Evolutionary conservation across 2,797 vertebrate genomes (phyloP).

Genomic region (Xerus rutilus): DNA sequence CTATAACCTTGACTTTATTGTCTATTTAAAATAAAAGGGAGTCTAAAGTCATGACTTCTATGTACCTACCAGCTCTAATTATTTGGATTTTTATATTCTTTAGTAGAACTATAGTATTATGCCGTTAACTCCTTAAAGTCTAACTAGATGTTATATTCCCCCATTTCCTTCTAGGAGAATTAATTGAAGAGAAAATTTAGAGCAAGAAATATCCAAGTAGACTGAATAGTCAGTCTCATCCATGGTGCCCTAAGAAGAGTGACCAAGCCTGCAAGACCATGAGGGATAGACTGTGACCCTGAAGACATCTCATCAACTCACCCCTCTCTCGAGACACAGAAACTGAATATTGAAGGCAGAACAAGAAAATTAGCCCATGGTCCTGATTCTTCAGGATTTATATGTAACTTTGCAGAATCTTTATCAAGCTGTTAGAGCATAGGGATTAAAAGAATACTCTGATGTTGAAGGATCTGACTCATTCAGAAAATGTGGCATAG

Average conservation of each 20-base stretch:
- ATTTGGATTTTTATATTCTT: not conserved
- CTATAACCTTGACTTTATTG: not conserved
- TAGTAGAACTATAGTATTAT: not conserved
- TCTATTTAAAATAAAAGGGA: not conserved
- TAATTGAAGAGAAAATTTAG: not conserved
- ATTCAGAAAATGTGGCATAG: not conserved
- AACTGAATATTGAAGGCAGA: not conserved
- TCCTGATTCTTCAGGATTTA: not conserved
- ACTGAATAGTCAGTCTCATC: not conserved
- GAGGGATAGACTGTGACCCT: not conserved
- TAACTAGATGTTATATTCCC: not conserved
- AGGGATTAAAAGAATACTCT: not conserved
- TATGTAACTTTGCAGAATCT: not conserved
- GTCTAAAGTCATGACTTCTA: not conserved
- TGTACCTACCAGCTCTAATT: not conserved
- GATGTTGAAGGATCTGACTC: not conserved
- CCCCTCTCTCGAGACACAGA: not conserved
- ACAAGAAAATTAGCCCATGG: not conserved
- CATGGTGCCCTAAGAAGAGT: not conserved
- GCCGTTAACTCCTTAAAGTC: not conserved
- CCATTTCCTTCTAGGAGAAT: not conserved
- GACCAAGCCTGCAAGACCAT: not conserved
- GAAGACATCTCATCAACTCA: not conserved
- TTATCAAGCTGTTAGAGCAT: not conserved
- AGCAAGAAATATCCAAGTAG: not conserved